Percentiles rank a stretch among this genome's conserved stretches.
These are phyloP conservation scores for Coracias cyanogaster DNA, from an alignment of 2,797 vertebrate species.

Conservation along the genomic window DNA sequence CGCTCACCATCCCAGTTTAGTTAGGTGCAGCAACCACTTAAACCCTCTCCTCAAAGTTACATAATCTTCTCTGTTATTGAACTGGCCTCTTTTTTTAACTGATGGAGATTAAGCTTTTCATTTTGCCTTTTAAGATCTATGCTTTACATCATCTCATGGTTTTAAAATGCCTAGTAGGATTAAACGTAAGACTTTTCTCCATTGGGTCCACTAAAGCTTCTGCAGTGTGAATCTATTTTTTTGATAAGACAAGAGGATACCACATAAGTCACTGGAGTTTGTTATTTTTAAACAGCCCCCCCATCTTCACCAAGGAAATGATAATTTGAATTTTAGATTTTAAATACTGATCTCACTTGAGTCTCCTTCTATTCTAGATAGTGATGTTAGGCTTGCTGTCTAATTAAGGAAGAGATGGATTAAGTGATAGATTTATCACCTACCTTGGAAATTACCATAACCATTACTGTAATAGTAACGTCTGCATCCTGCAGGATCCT, in stretches of 20 bases:
- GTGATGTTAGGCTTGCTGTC: neutral
- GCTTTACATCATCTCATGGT: neutral
- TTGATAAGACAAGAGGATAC: conserved; percentile 25
- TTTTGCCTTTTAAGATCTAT: conserved; percentile 35
- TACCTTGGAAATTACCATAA: conserved; percentile 17
- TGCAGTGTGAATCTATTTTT: neutral
- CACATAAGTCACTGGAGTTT: neutral
- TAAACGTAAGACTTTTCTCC: conserved; percentile 29
- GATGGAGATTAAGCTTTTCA: conserved; percentile 33
- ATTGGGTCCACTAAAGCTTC: conserved; percentile 7
- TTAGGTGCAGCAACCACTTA: neutral
- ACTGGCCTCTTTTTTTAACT: conserved; percentile 15
- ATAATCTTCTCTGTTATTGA: neutral
- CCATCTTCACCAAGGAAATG: neutral
- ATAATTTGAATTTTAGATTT: conserved; percentile 51
- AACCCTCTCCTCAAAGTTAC: neutral
- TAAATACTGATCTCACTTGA: conserved; percentile 12
- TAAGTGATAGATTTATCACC: neutral
- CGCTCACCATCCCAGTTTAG: rapidly evolving
- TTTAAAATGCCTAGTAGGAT: conserved; percentile 37
- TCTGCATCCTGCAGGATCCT: neutral
- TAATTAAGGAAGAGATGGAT: conserved; percentile 52
- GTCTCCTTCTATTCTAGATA: conserved; percentile 13
- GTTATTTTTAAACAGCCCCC: conserved; percentile 24
- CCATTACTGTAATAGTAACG: neutral